Conservation (phyloP, 2,888 invertebrate genomes). For the Carabus problematicus region DNA sequence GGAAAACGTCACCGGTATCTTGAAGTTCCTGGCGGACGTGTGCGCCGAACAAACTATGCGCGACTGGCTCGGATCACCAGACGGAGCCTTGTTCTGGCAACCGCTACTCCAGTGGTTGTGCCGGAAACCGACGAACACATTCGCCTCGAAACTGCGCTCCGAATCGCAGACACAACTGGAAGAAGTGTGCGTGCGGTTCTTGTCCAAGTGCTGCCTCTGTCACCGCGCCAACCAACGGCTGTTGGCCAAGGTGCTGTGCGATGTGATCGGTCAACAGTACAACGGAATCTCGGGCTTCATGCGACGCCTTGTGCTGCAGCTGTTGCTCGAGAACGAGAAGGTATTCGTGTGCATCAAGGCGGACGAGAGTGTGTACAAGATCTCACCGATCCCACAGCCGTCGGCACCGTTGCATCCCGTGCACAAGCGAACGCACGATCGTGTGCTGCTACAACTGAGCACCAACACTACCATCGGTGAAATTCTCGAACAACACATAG, state of each 20-base stretch:
- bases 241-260: constrained; percentile 80
- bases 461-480: constrained; percentile 78
- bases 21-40: constrained; percentile 83
- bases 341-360: constrained; percentile 74
- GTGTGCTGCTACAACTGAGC: constrained; percentile 76
- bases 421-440: constrained; percentile 75
- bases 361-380: constrained; percentile 58
- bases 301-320: constrained; percentile 82
- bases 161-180: constrained; percentile 68
- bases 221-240: constrained; percentile 85
- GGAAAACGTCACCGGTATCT: constrained; percentile 69
- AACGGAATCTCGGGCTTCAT: constrained; percentile 86
- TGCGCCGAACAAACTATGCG: constrained; percentile 82
- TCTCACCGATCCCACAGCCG: constrained; percentile 53
- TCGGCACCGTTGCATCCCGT: constrained; percentile 68
- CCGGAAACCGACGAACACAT: constrained; percentile 52
- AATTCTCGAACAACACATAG: constrained; percentile 71
- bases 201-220: constrained; percentile 83
- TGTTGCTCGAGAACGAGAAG: constrained; percentile 86
- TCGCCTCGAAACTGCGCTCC: constrained; percentile 15
- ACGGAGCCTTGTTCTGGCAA: constrained; percentile 86
- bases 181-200: constrained; percentile 80
- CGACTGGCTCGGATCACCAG: constrained; percentile 84
- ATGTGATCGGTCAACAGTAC: constrained; percentile 72
- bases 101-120: constrained; percentile 80